Evolutionary conservation across 2,797 vertebrate genomes (phyloP).

Genomic region (Enteromius anoplus): DNA sequence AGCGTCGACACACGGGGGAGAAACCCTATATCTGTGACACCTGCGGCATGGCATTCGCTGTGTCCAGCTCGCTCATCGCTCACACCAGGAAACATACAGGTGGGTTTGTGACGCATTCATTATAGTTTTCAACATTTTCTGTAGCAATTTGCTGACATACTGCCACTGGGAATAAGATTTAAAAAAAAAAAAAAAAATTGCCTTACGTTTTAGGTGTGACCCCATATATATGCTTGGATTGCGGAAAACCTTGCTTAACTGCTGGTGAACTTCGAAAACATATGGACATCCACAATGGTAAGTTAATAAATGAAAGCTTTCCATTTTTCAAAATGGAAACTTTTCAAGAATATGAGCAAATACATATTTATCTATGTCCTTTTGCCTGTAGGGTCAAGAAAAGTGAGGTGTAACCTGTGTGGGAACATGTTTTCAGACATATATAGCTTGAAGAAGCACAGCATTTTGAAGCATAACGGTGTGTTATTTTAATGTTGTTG

Average conservation of each 20-base stretch:
- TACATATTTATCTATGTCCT: constrained; percentile 1
- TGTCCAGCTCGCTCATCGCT: constrained; percentile 96
- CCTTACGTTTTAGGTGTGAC: constrained; percentile 84
- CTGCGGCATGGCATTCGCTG: constrained; percentile 95
- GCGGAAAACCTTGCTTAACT: constrained; percentile 91
- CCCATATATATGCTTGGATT: constrained; percentile 93
- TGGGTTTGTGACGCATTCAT: constrained; percentile 59
- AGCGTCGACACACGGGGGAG: constrained; percentile 95
- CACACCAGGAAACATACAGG: constrained; percentile 96
- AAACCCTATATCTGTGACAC: constrained; percentile 97
- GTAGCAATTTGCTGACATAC: not conserved
- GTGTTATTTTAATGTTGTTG: constrained; percentile 61
- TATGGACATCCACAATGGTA: constrained; percentile 92
- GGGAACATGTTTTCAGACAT: constrained; percentile 94
- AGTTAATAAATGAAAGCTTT: not conserved
- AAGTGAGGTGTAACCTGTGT: constrained; percentile 94
- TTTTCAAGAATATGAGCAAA: not conserved
- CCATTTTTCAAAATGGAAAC: not conserved
- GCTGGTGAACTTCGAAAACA: constrained; percentile 97
- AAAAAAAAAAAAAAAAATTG: not conserved
- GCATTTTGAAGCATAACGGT: constrained; percentile 90
- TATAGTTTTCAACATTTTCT: not conserved
- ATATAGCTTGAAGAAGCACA: constrained; percentile 97
- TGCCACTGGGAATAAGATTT: not conserved
- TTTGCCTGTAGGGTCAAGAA: constrained; percentile 84